Evolutionary conservation across 2,113 vertebrate genomes (phyloP), one percentile per base, ranked within the genome.

Genomic region (Rhombomys opimus): DNA sequence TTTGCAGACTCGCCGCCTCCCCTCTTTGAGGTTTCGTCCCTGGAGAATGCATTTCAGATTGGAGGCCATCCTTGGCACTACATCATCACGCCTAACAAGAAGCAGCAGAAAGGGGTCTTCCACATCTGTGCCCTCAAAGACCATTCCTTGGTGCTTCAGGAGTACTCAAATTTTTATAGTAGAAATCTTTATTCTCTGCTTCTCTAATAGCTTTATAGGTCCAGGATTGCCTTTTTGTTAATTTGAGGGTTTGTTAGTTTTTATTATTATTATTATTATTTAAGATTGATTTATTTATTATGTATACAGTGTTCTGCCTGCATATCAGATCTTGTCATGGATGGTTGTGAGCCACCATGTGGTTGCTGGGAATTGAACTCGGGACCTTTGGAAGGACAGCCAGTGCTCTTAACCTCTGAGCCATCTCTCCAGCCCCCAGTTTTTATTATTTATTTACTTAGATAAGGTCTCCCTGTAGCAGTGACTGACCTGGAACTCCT

Each of bases 51-150:
- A 72, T 98, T 99, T 97, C 99, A 99, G 98, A 99, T 99, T 78
- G 99, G 99, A 98, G 99, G 99, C 92, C 99, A 99, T 96, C 99
- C 99, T 54, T 99, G 99, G 99, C 99, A 99, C 98, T 99, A 99
- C 96, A 99, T 99, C 98, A 99, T 99, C 98, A 99, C 99, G 63
- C 99, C 99, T 65, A 99, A 99, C 68, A 99, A 99, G 97, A 99
- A 99, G 98, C 98, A 98, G 73, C 98, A 99, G 96, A 98, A 98
- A 97, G 99, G 99, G 97, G 98, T 99, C 95, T 99, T 99, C 98
- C 99, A 99, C 97, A 99, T 99, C 98, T 99, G 99, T 98, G 99
- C 99, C 30, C 98, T 99, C 73, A 99, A 99, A 98, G 99, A 99
- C 97, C 98, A 98, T 96, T 94, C 98, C 82, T 98, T 99, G 99